Evolutionary conservation across 2,888 invertebrate species (phyloP).

Genomic region (Callyntrura sp.): DNA sequence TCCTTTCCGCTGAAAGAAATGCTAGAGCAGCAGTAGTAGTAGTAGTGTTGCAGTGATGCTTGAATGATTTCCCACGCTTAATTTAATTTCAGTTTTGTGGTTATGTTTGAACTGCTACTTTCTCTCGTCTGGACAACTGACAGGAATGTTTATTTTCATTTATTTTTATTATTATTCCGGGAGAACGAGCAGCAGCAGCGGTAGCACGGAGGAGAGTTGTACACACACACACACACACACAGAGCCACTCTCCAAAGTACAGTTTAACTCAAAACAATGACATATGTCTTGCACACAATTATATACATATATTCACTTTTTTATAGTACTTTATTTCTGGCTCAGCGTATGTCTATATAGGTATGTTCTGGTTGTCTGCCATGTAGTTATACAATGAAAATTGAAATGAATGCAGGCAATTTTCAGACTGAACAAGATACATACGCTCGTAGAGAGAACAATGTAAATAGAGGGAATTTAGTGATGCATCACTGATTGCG

Average conservation of each 20-base stretch:
- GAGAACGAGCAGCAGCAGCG: not conserved
- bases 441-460: constrained; percentile 19
- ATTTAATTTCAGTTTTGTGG: constrained; percentile 75
- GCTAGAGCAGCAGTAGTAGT: not conserved
- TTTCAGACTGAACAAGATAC: not conserved
- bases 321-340: not conserved
- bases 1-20: not conserved
- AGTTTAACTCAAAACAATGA: too few relatives aligned
- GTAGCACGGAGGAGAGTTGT: not conserved
- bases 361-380: not conserved
- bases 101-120: constrained; percentile 60
- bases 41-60: not conserved
- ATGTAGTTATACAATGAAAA: not conserved
- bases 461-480: constrained; percentile 50
- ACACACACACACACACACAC: not conserved
- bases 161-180: constrained; percentile 50
- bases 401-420: constrained; percentile 55
- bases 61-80: constrained; percentile 71
- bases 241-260: too few relatives aligned
- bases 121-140: constrained; percentile 60
- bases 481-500: constrained; percentile 66
- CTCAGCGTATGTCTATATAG: not conserved
- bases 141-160: constrained; percentile 59
- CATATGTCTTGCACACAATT: not conserved
- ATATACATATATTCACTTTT: not conserved